These are phyloP conservation scores for Drosophila lutescens DNA, from an alignment of 2,888 invertebrate genomes.

Conservation along the genomic window DNA sequence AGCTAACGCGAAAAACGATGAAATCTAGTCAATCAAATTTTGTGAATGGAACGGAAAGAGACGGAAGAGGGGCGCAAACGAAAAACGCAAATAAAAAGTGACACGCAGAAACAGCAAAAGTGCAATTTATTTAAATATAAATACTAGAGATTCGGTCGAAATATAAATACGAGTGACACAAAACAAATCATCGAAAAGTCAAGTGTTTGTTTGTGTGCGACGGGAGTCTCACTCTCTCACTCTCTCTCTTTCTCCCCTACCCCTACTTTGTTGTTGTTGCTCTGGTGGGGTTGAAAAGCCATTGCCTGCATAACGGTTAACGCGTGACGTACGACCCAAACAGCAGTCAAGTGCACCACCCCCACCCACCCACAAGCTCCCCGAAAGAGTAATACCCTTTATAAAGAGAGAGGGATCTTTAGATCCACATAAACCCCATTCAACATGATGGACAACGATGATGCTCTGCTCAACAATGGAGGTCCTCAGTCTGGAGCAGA, in stretches of 20 bases:
- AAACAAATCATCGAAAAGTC: constrained; percentile 33
- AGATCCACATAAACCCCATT: constrained; percentile 1
- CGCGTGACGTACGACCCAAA: constrained; percentile 62
- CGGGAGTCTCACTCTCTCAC: constrained; percentile 8
- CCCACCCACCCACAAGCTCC: constrained; percentile 19
- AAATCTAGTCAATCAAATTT: constrained; percentile 70
- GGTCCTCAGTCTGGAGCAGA: constrained; percentile 88
- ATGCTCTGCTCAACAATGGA: constrained; percentile 81
- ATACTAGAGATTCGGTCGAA: constrained; percentile 30
- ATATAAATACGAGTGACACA: constrained; percentile 36
- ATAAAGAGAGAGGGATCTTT: constrained; percentile 12
- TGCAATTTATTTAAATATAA: constrained; percentile 61
- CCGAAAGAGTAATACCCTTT: constrained; percentile 38
- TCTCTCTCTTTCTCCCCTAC: constrained; percentile 8
- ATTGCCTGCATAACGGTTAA: constrained; percentile 65
- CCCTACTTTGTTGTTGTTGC: constrained; percentile 27
- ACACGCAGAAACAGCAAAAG: constrained; percentile 66
- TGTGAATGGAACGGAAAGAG: constrained; percentile 60
- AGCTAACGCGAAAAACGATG: constrained; percentile 59
- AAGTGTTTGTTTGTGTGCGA: constrained; percentile 27
- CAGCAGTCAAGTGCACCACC: constrained; percentile 36
- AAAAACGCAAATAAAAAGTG: constrained; percentile 76
- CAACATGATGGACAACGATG: constrained; percentile 83
- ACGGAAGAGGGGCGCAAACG: constrained; percentile 53
- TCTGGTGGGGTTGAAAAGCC: constrained; percentile 69